Evolutionary conservation across 2,113 vertebrate species (phyloP), one percentile per base, ranked within the genome.

Genomic region (Neodontobutis hainanensis): DNA sequence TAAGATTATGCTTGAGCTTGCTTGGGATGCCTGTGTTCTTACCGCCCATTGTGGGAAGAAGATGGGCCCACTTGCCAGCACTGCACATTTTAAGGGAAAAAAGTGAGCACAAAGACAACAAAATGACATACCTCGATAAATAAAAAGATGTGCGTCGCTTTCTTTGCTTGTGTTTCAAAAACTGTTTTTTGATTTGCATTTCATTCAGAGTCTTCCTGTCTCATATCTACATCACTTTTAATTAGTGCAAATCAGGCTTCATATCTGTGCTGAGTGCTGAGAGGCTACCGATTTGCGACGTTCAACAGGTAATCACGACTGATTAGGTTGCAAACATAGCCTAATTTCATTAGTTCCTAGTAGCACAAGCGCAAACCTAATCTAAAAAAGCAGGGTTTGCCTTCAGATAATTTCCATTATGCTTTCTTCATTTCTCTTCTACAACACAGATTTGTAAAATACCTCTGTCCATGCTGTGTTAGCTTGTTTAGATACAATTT

Each of bases 271-370:
- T 4, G 36, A 61, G 72, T 75, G 57, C 65, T 44, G 69, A 65
- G 50, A 75, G 69, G 60, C 49, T 82, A 75, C 76, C 50, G 73
- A 12, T 80, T 61, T 61, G 57, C 55, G 66, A 50, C 12, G 50
- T 84, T 84, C 80, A 89, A 88, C 87, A 88, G 80, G 78, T 89
- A 90, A 87, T 90, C 78, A 86, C 78, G 77, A 68, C 82, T 88
- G 84, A 89, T 90, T 85, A 89, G 65, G 76, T 63, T 51, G 81
- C 83, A 73, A 83, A 75, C 71, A 78, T 76, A 50, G 73, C 45
- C 61, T 90, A 88, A 90, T 86, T 89, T 76, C 81, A 81, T 90
- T 82, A 80, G 77, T 85, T 76, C 71, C 70, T 55, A 62, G 71
- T 74, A 67, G 75, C 63, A 64, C 72, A 78, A 50, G 77, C 65